Conservation (phyloP, 2,113 vertebrate species). For the Hemichromis elongatus region DNA sequence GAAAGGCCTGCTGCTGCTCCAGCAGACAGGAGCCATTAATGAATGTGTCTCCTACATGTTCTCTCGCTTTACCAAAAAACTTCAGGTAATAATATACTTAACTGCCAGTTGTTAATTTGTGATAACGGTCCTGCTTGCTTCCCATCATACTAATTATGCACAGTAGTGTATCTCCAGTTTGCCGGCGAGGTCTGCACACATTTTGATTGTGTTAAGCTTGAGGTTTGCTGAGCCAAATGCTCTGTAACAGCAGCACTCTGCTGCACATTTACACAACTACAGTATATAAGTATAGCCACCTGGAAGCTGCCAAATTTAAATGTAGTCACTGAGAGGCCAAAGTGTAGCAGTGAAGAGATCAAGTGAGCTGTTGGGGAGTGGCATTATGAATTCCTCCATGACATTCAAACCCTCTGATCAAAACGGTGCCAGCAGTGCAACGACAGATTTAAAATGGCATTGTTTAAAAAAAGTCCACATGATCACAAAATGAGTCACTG, state of each 20-base stretch:
- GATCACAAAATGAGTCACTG: neutral
- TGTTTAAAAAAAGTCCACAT: neutral
- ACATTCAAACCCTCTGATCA: neutral
- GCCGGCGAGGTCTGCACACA: neutral
- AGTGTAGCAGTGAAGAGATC: neutral
- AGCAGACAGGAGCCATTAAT: conserved; percentile 82
- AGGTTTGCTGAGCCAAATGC: neutral
- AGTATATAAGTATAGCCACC: neutral
- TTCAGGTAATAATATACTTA: conserved; percentile 76
- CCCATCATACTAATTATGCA: neutral
- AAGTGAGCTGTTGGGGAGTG: neutral
- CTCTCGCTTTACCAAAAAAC: conserved; percentile 82
- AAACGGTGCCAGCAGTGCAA: neutral
- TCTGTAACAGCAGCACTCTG: neutral
- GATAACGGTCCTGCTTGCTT: neutral
- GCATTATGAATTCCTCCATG: neutral
- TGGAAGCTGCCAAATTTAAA: neutral
- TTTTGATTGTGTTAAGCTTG: neutral
- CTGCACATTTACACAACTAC: neutral
- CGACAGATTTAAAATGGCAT: neutral
- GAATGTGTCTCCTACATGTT: conserved; percentile 90
- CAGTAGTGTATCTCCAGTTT: neutral
- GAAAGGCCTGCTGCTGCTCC: conserved; percentile 87
- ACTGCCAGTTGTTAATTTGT: neutral
- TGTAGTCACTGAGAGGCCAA: neutral